Percentiles rank a stretch among this genome's conserved stretches.
These are phyloP conservation scores for Probaryconus sp. DNA, from an alignment of 1,140 invertebrate genomes.

Conservation along the genomic window DNA sequence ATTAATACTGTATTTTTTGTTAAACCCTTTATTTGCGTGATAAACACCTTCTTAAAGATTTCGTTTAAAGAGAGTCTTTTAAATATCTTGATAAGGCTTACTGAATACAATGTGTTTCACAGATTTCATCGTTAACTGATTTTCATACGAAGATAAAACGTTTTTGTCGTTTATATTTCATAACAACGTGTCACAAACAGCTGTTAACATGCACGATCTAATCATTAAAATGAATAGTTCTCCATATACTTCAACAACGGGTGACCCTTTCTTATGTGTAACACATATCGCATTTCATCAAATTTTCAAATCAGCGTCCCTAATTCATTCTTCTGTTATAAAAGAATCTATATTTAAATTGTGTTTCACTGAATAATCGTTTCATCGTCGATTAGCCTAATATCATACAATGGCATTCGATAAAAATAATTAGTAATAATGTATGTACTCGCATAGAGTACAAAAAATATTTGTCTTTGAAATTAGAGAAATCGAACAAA, in stretches of 20 bases:
- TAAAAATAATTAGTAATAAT: no score
- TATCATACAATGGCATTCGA: no score
- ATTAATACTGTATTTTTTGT: no score
- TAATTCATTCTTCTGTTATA: constrained; percentile 10
- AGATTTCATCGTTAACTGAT: constrained; percentile 18
- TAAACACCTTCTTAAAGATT: no score
- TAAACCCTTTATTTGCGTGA: no score
- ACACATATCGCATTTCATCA: constrained; percentile 54
- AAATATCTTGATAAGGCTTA: no score
- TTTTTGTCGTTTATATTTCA: constrained; percentile 34
- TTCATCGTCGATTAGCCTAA: no score
- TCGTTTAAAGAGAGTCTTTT: no score
- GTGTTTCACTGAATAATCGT: no score
- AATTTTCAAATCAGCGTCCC: constrained; percentile 39
- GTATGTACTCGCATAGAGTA: no score
- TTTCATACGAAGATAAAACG: constrained; percentile 13
- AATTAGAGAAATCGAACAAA: not conserved
- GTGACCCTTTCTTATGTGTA: constrained; percentile 46
- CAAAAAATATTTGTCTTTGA: no score
- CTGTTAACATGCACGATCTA: constrained; percentile 53
- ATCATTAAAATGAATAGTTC: constrained; percentile 60
- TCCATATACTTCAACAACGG: constrained; percentile 35
- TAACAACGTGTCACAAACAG: constrained; percentile 54
- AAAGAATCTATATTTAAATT: no score
- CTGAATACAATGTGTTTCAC: not conserved